Percentiles rank a stretch among this genome's conserved stretches.
Conservation (phyloP, 2,888 invertebrate species). For the Megastigmus dorsalis region DNA sequence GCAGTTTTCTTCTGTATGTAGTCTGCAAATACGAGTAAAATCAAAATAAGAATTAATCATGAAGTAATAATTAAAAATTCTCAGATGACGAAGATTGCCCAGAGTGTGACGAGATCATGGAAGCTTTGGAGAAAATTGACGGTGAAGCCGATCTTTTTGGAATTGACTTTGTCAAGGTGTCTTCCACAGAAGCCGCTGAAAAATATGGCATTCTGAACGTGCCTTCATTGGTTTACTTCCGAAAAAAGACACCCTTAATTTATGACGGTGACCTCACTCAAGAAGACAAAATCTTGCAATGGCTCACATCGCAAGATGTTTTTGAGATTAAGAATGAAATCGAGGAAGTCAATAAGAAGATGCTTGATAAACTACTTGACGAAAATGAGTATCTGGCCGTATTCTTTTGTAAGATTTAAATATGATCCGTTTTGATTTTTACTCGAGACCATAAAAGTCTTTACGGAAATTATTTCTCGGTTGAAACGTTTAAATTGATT, state of each 20-base stretch:
- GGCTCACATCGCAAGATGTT: constrained; percentile 95
- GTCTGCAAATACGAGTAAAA: background rate
- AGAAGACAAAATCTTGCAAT: constrained; percentile 88
- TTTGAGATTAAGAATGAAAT: constrained; percentile 97
- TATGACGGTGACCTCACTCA: constrained; percentile 94
- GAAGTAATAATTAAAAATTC: background rate
- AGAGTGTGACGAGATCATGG: constrained; percentile 92
- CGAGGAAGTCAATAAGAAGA: constrained; percentile 96
- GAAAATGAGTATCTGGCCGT: constrained; percentile 97
- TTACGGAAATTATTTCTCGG: no score
- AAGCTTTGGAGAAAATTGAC: constrained; percentile 94
- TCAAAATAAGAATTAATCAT: background rate
- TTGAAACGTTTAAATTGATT: no score
- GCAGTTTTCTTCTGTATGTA: constrained; percentile 94
- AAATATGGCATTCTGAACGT: constrained; percentile 89
- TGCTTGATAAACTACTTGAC: constrained; percentile 94
- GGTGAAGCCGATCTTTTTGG: constrained; percentile 94
- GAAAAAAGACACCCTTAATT: constrained; percentile 87
- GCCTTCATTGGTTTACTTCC: constrained; percentile 91
- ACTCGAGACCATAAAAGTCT: background rate
- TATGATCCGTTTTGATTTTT: background rate
- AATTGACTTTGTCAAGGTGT: constrained; percentile 96
- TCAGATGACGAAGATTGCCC: constrained; percentile 92
- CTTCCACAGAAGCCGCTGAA: constrained; percentile 86
- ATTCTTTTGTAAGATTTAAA: constrained; percentile 89